Conservation (phyloP, 2,797 vertebrate species). For the Lophius americanus region DNA sequence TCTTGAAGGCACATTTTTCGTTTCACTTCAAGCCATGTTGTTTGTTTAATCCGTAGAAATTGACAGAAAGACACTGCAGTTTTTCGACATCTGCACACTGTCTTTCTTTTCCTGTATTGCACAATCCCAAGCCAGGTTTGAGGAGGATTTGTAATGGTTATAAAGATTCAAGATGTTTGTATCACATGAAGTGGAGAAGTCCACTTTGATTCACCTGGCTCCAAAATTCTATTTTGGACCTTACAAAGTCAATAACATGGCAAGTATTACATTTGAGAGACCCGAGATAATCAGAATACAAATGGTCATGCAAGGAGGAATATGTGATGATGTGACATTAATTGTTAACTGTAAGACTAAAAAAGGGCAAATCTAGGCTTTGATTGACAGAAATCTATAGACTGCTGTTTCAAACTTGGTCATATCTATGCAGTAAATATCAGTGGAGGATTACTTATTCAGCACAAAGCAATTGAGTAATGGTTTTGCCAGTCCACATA, state of each 20-base stretch:
- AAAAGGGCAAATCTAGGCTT: conserved; percentile 49
- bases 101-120: conserved; percentile 27
- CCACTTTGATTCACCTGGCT: conserved; percentile 77
- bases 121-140: conserved; percentile 36
- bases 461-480: conserved; percentile 56
- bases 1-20: conserved; percentile 57
- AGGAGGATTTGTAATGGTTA: conserved; percentile 13
- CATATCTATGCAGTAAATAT: conserved; percentile 60
- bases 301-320: conserved; percentile 74
- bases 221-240: conserved; percentile 66
- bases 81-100: conserved; percentile 1
- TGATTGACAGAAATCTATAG: conserved; percentile 51
- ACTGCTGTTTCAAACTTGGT: conserved; percentile 57
- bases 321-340: conserved; percentile 45
- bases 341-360: conserved; percentile 49
- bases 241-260: conserved; percentile 70
- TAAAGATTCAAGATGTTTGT: conserved; percentile 4
- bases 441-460: conserved; percentile 40
- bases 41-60: conserved; percentile 26
- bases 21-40: conserved; percentile 44
- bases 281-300: conserved; percentile 70
- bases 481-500: conserved; percentile 64
- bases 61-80: conserved; percentile 15
- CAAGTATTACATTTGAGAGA: conserved; percentile 67
- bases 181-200: conserved; percentile 39